These are phyloP conservation scores for Simalia tracyae DNA, from an alignment of 2,797 vertebrate genomes.

Conservation along the genomic window DNA sequence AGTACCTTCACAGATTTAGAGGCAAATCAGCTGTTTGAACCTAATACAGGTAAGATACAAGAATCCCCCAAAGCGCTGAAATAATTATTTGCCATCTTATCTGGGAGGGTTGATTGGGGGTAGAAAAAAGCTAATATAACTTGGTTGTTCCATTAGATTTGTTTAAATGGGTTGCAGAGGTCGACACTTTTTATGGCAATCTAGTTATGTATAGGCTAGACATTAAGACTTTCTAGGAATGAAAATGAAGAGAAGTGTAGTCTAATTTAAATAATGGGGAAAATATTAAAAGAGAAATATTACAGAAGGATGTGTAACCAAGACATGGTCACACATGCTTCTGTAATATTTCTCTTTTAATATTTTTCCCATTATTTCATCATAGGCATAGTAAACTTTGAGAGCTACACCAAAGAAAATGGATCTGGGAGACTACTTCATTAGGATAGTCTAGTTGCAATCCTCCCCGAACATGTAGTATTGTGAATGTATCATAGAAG, in stretches of 20 bases:
- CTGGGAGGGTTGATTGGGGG: no score
- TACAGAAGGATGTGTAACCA: not conserved
- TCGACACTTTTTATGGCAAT: not conserved
- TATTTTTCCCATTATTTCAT: not conserved
- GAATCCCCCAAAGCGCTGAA: not conserved
- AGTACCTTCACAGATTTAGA: slow-evolving; percentile 98
- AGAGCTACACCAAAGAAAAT: not conserved
- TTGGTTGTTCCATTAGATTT: not conserved
- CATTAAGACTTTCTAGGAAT: not conserved
- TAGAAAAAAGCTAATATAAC: not conserved
- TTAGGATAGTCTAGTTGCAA: not conserved
- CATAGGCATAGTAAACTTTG: not conserved
- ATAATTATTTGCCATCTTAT: not conserved
- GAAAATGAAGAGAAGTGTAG: not conserved
- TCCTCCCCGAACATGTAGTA: not conserved
- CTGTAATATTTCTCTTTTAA: not conserved
- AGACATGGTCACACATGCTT: not conserved
- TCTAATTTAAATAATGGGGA: not conserved
- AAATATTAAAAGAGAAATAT: not conserved
- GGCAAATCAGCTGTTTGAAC: slow-evolving; percentile 96
- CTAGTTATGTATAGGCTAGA: not conserved
- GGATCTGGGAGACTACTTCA: not conserved
- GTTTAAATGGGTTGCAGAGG: not conserved
- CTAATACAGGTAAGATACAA: slow-evolving; percentile 84
- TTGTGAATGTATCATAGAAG: not conserved